These are phyloP conservation scores for Megaleporinus macrocephalus DNA, from an alignment of 2,113 vertebrate species.

Conservation along the genomic window DNA sequence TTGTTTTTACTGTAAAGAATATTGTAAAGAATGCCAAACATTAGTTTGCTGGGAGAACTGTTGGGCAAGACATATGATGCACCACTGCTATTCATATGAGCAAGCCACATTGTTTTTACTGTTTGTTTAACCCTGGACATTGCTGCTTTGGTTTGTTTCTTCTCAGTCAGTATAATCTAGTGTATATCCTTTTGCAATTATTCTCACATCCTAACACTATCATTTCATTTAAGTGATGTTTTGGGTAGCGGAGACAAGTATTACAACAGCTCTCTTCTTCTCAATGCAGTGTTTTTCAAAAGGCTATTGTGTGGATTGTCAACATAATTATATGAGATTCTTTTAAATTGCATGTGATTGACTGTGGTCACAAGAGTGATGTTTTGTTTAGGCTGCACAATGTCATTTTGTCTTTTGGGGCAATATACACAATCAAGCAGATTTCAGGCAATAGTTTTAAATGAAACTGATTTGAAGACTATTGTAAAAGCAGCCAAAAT, in stretches of 20 bases:
- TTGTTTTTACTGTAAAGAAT: not conserved
- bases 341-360: constrained; percentile 38
- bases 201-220: constrained; percentile 36
- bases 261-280: constrained; percentile 25
- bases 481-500: no score
- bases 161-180: constrained; percentile 1
- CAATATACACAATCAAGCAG: constrained; percentile 12
- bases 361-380: constrained; percentile 22
- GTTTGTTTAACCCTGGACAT: not conserved
- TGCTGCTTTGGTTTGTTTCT: constrained; percentile 14
- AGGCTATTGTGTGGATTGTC: constrained; percentile 19
- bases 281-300: constrained; percentile 13
- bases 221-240: constrained; percentile 49
- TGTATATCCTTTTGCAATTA: constrained; percentile 8
- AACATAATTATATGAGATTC: constrained; percentile 40
- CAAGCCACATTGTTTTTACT: not conserved
- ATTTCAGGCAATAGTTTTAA: not conserved
- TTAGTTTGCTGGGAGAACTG: not conserved
- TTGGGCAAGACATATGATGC: not conserved
- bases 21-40: not conserved
- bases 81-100: not conserved
- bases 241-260: constrained; percentile 14
- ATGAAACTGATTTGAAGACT: no score
- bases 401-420: not conserved
- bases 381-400: constrained; percentile 27